Conservation (phyloP, 2,888 invertebrate species). For the Ellobium chinense region DNA sequence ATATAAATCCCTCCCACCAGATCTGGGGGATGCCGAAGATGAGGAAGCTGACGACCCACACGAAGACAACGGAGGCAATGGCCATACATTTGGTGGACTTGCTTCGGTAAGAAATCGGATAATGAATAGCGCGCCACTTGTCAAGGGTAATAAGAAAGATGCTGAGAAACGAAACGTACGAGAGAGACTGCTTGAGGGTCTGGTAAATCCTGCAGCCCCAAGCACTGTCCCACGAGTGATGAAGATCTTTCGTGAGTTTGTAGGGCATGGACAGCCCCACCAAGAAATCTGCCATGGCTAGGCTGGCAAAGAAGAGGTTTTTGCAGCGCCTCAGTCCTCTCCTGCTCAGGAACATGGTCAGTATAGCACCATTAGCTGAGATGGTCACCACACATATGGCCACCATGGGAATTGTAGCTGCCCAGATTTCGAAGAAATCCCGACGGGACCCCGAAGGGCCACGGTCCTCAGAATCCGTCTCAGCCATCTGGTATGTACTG, state of each 20-base stretch:
- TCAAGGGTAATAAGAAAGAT: conserved; percentile 69
- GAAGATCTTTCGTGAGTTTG: conserved; percentile 32
- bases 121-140: conserved; percentile 71
- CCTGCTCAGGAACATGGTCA: conserved; percentile 63
- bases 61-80: conserved; percentile 53
- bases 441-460: not conserved
- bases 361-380: conserved; percentile 65
- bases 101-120: conserved; percentile 70
- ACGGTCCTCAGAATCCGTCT: not conserved
- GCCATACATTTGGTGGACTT: conserved; percentile 62
- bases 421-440: conserved; percentile 47
- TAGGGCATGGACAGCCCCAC: conserved; percentile 66
- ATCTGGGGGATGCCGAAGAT: conserved; percentile 62
- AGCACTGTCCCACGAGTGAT: conserved; percentile 25
- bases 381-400: conserved; percentile 62
- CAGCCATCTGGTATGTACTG: conserved; percentile 14
- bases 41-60: conserved; percentile 63
- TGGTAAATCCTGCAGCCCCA: conserved; percentile 42
- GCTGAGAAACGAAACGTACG: conserved; percentile 67
- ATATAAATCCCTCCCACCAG: conserved; percentile 55
- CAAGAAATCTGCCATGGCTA: conserved; percentile 67
- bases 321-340: conserved; percentile 62
- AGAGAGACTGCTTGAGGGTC: conserved; percentile 53
- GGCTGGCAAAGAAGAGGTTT: conserved; percentile 68
- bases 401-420: conserved; percentile 59